Conservation (phyloP, 2,888 invertebrate species). For the Brachyptera putata region DNA sequence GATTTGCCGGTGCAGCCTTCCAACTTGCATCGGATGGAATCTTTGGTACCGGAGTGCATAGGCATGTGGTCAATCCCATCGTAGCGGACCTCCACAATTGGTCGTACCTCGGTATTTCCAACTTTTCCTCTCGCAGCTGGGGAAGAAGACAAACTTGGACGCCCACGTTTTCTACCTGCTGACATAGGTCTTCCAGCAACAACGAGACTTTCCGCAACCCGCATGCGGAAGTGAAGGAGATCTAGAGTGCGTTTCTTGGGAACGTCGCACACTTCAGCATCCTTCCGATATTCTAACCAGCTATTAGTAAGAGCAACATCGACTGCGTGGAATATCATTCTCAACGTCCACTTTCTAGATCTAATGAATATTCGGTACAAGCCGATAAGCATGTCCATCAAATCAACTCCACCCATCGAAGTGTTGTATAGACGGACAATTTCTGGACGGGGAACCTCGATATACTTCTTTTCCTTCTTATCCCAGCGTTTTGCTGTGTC, state of each 20-base stretch:
- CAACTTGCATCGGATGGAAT: background rate
- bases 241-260: background rate
- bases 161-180: background rate
- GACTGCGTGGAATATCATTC: slow-evolving; percentile 27
- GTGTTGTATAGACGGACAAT: slow-evolving; percentile 29
- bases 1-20: background rate
- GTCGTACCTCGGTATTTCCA: background rate
- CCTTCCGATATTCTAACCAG: slow-evolving; percentile 23
- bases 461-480: slow-evolving; percentile 33
- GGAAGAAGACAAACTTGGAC: background rate
- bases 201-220: background rate
- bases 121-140: background rate
- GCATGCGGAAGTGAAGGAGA: background rate
- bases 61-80: background rate
- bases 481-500: slow-evolving; percentile 35
- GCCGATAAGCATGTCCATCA: background rate
- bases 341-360: slow-evolving; percentile 32
- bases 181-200: background rate
- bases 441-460: slow-evolving; percentile 35
- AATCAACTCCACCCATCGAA: background rate
- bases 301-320: slow-evolving; percentile 30
- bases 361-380: slow-evolving; percentile 27
- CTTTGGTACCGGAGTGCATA: background rate
- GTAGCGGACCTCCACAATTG: background rate
- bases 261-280: background rate